Evolutionary conservation across 2,113 vertebrate species (phyloP).

Genomic region (Nesoenas mayeri): DNA sequence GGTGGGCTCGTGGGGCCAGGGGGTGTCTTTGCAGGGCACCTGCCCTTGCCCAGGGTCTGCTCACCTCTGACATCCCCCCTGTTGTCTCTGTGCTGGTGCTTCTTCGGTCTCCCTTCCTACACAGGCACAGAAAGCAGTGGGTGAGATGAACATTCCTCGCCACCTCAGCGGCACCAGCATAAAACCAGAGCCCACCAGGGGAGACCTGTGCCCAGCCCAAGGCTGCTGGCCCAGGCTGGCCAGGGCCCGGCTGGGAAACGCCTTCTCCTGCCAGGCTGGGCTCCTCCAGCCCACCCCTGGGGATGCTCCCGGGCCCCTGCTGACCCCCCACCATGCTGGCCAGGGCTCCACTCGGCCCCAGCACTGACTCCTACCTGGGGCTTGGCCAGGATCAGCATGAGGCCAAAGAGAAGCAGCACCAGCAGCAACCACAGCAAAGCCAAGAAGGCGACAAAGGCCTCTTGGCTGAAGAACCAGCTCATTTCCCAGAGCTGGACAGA

Average conservation of each 20-base stretch:
- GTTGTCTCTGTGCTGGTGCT: accelerated
- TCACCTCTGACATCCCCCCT: not conserved
- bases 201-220: too few relatives aligned
- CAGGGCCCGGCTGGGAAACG: too few relatives aligned
- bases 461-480: not conserved
- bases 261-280: not conserved
- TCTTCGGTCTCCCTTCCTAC: not conserved
- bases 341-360: not conserved
- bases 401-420: not conserved
- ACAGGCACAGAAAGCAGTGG: not conserved
- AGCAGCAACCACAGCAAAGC: not conserved
- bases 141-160: not conserved
- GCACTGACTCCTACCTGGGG: not conserved
- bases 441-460: not conserved
- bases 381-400: accelerated
- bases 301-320: not conserved
- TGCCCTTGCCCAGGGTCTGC: not conserved
- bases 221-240: not conserved
- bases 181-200: too few relatives aligned
- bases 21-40: not conserved
- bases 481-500: too few relatives aligned
- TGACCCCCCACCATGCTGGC: not conserved
- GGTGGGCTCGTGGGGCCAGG: too few relatives aligned
- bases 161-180: not conserved
- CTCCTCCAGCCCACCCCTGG: not conserved